Conservation (phyloP, 2,113 vertebrate genomes). For the Microtus richardsoni region DNA sequence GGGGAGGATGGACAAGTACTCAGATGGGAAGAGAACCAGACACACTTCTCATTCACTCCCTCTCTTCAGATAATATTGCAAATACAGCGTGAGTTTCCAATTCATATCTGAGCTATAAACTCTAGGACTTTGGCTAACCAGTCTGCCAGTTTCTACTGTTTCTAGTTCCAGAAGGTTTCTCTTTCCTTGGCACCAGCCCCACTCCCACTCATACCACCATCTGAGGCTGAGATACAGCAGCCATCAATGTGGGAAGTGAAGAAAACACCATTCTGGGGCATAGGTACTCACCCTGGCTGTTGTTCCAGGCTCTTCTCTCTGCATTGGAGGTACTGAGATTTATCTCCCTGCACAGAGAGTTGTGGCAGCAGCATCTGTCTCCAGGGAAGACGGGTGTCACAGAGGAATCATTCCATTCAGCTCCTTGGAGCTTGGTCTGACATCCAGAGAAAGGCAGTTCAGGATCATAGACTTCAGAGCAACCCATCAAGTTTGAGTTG, state of each 20-base stretch:
- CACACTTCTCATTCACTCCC: background rate
- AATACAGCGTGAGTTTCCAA: background rate
- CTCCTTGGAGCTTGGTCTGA: background rate
- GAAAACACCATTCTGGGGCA: background rate
- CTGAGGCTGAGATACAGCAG: background rate
- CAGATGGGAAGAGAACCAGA: background rate
- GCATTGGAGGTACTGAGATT: background rate
- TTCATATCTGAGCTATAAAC: background rate
- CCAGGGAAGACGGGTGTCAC: background rate
- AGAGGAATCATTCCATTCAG: background rate
- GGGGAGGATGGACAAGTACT: background rate
- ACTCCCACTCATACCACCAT: background rate
- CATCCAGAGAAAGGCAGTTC: background rate
- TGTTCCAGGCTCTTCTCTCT: background rate
- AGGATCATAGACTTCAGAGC: background rate
- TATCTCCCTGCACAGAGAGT: background rate
- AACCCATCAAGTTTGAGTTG: background rate
- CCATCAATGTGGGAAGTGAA: background rate
- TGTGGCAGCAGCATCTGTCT: background rate
- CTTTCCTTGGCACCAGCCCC: background rate
- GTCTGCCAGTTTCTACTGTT: background rate
- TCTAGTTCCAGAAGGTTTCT: background rate
- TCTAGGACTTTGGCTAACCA: background rate
- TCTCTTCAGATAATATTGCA: background rate
- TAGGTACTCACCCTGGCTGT: constrained; percentile 31